Percentiles rank a stretch among this genome's conserved stretches.
Evolutionary conservation across 1,140 invertebrate genomes (phyloP).

Genomic region (Eurosta solidaginis): DNA sequence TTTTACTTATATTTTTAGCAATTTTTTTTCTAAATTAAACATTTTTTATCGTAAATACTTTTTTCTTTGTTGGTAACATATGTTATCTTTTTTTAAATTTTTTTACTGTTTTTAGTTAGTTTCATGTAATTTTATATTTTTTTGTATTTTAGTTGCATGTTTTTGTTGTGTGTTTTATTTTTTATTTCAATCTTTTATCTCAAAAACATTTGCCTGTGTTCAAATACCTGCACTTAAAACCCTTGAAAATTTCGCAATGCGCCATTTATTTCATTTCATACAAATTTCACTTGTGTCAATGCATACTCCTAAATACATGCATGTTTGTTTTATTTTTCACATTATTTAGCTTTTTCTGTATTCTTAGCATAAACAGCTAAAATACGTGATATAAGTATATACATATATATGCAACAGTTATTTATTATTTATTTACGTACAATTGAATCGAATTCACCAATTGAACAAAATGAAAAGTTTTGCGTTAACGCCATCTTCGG

Average conservation of each 20-base stretch:
- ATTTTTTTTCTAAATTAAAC: too few species aligned
- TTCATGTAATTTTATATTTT: too few species aligned
- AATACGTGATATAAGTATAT: background rate
- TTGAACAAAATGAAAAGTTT: conserved; percentile 25
- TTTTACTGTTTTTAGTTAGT: too few species aligned
- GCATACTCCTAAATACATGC: too few species aligned
- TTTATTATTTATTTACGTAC: background rate
- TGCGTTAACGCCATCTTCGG: conserved; percentile 17
- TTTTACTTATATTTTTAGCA: too few species aligned
- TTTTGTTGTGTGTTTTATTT: too few species aligned
- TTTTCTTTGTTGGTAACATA: too few species aligned
- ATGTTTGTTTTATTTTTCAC: background rate
- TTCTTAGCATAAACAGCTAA: too few species aligned
- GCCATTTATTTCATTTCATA: background rate
- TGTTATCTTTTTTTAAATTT: too few species aligned
- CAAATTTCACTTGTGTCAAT: background rate
- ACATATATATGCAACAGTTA: background rate
- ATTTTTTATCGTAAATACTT: too few species aligned
- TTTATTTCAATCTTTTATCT: too few species aligned
- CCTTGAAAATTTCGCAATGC: background rate
- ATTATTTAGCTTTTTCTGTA: background rate
- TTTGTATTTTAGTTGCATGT: too few species aligned
- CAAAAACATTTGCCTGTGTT: conserved; percentile 8
- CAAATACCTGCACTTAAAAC: background rate
- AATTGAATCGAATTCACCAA: background rate